Conservation (phyloP, 1,140 invertebrate genomes). For the Zaprionus kolodkinae region DNA sequence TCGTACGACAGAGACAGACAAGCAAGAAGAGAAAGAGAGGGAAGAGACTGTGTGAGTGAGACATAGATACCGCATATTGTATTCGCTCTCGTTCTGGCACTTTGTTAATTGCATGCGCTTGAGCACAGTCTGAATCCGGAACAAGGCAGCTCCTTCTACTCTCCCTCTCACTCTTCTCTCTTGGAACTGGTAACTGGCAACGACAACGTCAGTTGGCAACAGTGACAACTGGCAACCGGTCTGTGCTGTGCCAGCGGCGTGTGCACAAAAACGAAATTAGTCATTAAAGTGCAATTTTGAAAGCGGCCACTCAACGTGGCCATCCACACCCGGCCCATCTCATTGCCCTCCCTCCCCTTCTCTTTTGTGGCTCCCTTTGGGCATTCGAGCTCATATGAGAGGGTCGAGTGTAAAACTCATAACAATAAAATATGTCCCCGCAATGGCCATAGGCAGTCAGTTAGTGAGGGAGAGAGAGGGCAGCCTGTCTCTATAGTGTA, state of each 20-base stretch:
- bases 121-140: constrained; percentile 14
- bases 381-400: constrained; percentile 1
- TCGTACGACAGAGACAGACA: constrained; percentile 9
- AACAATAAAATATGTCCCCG: constrained; percentile 75
- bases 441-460: constrained; percentile 32
- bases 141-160: background rate
- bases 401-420: constrained; percentile 59
- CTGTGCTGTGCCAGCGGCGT: constrained; percentile 16
- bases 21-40: background rate
- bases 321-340: background rate
- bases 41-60: background rate
- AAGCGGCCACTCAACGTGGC: constrained; percentile 44
- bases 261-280: constrained; percentile 73
- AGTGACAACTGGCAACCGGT: constrained; percentile 16
- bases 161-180: background rate
- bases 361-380: background rate
- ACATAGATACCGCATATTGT: constrained; percentile 8
- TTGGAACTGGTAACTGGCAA: constrained; percentile 17
- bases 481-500: constrained; percentile 4
- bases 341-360: background rate
- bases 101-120: constrained; percentile 50
- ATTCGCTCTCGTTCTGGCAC: constrained; percentile 26
- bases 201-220: constrained; percentile 14
- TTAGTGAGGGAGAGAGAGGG: background rate
- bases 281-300: constrained; percentile 82